These are phyloP conservation scores for Dendroctonus ponderosae DNA, from an alignment of 1,140 invertebrate genomes.

Conservation along the genomic window DNA sequence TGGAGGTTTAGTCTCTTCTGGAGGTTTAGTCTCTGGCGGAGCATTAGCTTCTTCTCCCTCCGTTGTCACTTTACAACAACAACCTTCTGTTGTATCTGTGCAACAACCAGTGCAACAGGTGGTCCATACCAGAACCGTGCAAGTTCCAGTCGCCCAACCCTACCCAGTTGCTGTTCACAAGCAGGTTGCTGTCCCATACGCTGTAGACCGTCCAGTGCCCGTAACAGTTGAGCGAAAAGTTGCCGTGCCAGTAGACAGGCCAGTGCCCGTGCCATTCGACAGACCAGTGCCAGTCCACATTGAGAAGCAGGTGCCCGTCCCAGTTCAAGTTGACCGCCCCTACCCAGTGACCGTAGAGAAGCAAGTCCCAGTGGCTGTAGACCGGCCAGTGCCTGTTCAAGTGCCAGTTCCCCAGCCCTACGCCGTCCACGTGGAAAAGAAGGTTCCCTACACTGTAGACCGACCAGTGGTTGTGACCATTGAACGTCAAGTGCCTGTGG, in stretches of 20 bases:
- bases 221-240: slow-evolving; percentile 23
- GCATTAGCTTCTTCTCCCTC: neutral
- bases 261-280: slow-evolving; percentile 24
- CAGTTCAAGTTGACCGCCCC: slow-evolving; percentile 26
- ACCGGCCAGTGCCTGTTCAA: slow-evolving; percentile 33
- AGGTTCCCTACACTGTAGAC: slow-evolving; percentile 31
- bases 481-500: slow-evolving; percentile 32
- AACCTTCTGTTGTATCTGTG: neutral
- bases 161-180: slow-evolving; percentile 18
- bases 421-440: slow-evolving; percentile 35
- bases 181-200: slow-evolving; percentile 25
- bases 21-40: neutral
- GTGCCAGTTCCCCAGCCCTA: slow-evolving; percentile 38
- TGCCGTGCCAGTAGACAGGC: slow-evolving; percentile 21
- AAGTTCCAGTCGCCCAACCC: slow-evolving; percentile 12
- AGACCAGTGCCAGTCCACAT: slow-evolving; percentile 24
- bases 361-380: slow-evolving; percentile 23
- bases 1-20: neutral
- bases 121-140: slow-evolving; percentile 15
- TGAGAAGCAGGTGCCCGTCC: slow-evolving; percentile 22
- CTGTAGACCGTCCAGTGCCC: slow-evolving; percentile 27
- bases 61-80: slow-evolving; percentile 7
- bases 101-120: slow-evolving; percentile 5
- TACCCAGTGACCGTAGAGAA: slow-evolving; percentile 34
- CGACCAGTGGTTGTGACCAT: slow-evolving; percentile 30